Conservation (phyloP, 2,888 invertebrate genomes). For the Antheraea yamamai region DNA sequence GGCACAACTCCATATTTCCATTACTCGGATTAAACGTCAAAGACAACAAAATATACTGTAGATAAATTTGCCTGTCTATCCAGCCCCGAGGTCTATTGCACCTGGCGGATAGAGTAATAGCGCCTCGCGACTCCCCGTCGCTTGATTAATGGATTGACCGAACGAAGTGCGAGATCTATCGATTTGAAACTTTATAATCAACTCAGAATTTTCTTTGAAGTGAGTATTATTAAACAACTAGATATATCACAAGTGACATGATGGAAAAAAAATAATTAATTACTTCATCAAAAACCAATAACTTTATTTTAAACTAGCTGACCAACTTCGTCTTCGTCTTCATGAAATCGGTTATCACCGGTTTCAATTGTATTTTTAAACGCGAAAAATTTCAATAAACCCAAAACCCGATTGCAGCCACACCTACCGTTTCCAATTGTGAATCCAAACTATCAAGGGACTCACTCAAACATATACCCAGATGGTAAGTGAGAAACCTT, state of each 20-base stretch:
- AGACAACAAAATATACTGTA: conserved; percentile 1
- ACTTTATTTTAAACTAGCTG: too few species aligned
- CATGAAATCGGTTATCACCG: too few species aligned
- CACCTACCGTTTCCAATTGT: too few species aligned
- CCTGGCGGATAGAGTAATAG: conserved; percentile 7
- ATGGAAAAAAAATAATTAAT: background rate
- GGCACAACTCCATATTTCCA: background rate
- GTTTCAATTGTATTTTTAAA: too few species aligned
- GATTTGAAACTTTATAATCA: background rate
- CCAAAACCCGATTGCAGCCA: too few species aligned
- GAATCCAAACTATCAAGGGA: too few species aligned
- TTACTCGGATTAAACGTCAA: background rate
- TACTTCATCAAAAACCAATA: background rate
- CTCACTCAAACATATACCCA: too few species aligned
- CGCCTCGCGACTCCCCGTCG: background rate
- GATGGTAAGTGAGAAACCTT: too few species aligned
- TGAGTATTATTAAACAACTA: background rate
- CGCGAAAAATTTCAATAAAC: too few species aligned
- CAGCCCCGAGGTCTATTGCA: background rate
- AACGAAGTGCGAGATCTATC: background rate
- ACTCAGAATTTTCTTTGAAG: background rate
- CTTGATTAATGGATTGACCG: conserved; percentile 8
- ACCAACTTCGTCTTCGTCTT: too few species aligned
- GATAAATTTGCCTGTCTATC: conserved; percentile 1
- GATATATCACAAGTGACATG: background rate